These are phyloP conservation scores for Rhingia rostrata DNA, from an alignment of 2,888 invertebrate genomes.

Conservation along the genomic window DNA sequence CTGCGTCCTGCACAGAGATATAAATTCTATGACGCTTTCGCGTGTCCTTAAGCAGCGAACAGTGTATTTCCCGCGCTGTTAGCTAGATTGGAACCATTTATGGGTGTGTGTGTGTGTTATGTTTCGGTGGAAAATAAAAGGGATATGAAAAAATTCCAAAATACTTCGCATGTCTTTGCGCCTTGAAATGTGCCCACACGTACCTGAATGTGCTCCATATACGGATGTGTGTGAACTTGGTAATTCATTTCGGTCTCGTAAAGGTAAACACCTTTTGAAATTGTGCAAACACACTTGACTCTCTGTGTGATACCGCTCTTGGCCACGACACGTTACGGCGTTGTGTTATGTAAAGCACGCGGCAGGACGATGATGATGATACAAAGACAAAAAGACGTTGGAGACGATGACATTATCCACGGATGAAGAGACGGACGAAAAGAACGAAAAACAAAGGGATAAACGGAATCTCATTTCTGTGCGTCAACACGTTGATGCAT, in stretches of 20 bases:
- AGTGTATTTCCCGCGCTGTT: not conserved
- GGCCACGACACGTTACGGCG: not conserved
- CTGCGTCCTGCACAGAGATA: slow-evolving; percentile 12
- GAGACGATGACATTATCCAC: not conserved
- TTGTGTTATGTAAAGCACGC: not conserved
- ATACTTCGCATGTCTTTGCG: slow-evolving; percentile 60
- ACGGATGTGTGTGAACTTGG: slow-evolving; percentile 35
- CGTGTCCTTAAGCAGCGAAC: not conserved
- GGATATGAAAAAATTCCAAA: slow-evolving; percentile 23
- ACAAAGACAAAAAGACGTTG: not conserved
- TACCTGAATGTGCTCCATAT: slow-evolving; percentile 2
- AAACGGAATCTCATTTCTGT: slow-evolving; percentile 67
- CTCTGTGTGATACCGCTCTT: slow-evolving; percentile 10
- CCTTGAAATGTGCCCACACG: slow-evolving; percentile 53
- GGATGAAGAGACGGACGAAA: not conserved
- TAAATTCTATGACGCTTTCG: not conserved
- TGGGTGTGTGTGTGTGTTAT: slow-evolving; percentile 37
- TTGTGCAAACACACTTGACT: slow-evolving; percentile 58
- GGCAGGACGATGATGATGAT: not conserved
- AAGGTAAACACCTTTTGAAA: slow-evolving; percentile 60
- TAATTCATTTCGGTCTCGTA: slow-evolving; percentile 50
- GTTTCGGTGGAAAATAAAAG: slow-evolving; percentile 45
- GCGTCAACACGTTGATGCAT: slow-evolving; percentile 63
- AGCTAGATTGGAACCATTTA: no score
- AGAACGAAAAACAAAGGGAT: slow-evolving; percentile 38